Evolutionary conservation across 2,797 vertebrate species (phyloP).

Genomic region (Enoplosus armatus): DNA sequence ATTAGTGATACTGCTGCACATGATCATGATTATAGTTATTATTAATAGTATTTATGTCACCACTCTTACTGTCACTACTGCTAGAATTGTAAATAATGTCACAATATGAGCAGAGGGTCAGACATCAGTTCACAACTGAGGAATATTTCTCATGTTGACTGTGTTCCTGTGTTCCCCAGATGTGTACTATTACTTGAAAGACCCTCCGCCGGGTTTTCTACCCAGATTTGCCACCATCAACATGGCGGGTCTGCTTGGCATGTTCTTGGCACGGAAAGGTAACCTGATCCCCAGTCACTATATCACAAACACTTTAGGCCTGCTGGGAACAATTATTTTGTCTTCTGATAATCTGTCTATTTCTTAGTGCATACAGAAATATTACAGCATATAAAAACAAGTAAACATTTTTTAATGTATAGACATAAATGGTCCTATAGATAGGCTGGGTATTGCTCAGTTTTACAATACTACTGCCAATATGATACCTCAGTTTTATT

Average conservation of each 20-base stretch:
- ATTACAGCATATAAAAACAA: background rate
- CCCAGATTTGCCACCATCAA: slow-evolving; percentile 89
- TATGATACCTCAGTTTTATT: background rate
- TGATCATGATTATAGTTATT: background rate
- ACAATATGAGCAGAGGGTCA: background rate
- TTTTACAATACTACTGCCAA: background rate
- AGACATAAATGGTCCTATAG: background rate
- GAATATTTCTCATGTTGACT: slow-evolving; percentile 18
- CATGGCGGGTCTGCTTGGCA: slow-evolving; percentile 89
- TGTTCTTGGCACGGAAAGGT: slow-evolving; percentile 91
- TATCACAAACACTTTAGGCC: background rate
- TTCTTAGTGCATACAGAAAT: background rate
- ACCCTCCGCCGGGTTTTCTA: slow-evolving; percentile 91
- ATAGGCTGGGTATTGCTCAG: background rate
- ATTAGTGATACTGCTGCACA: background rate
- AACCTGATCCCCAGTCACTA: slow-evolving; percentile 1
- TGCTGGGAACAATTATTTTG: background rate
- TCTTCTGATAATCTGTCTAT: background rate
- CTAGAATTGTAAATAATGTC: background rate
- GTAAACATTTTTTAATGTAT: background rate
- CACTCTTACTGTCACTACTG: background rate
- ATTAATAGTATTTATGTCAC: background rate
- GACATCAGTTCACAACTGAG: background rate
- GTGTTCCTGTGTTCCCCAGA: slow-evolving; percentile 80
- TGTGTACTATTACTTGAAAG: slow-evolving; percentile 90